phyloP scores from a whole-genome alignment of 2,797 vertebrate species.

The Benthosema pterotum region DNA sequence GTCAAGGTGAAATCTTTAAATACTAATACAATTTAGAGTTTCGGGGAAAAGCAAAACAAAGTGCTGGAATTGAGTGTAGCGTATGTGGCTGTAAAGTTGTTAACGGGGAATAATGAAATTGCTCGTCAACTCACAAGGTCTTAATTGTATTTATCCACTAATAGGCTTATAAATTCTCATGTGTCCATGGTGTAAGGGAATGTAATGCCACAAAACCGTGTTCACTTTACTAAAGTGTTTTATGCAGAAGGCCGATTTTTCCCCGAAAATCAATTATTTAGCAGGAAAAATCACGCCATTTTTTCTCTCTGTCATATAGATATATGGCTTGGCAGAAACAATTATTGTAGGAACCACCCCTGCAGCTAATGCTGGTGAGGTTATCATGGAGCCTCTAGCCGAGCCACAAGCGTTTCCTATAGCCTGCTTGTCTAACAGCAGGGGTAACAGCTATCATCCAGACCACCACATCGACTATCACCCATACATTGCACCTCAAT shows the following conservation, averaged over 20 bases:
- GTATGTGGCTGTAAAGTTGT: slow-evolving; percentile 83
- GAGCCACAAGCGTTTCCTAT: slow-evolving; percentile 63
- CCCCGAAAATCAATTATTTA: slow-evolving; percentile 91
- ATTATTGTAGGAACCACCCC: slow-evolving; percentile 83
- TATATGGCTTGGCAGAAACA: slow-evolving; percentile 93
- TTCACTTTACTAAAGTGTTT: slow-evolving; percentile 62
- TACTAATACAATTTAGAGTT: slow-evolving; percentile 93
- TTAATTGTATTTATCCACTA: slow-evolving; percentile 78
- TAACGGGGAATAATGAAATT: slow-evolving; percentile 69
- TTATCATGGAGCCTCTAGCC: slow-evolving; percentile 76
- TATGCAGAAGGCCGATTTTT: slow-evolving; percentile 62
- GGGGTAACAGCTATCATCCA: slow-evolving; percentile 72
- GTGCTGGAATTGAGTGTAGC: slow-evolving; percentile 81
- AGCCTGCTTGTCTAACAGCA: slow-evolving; percentile 65
- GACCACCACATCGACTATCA: slow-evolving; percentile 57
- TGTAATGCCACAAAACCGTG: slow-evolving; percentile 21
- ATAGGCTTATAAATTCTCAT: slow-evolving; percentile 66
- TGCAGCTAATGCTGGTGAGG: slow-evolving; percentile 73
- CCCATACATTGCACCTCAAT: slow-evolving; percentile 57
- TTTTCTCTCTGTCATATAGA: slow-evolving; percentile 89
- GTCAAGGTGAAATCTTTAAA: slow-evolving; percentile 95
- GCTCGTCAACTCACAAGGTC: slow-evolving; percentile 66
- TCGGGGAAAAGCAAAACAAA: slow-evolving; percentile 90
- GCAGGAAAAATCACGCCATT: slow-evolving; percentile 87
- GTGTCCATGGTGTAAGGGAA: slow-evolving; percentile 36